phyloP scores from a whole-genome alignment of 2,797 vertebrate species.

The Momotus momota region DNA sequence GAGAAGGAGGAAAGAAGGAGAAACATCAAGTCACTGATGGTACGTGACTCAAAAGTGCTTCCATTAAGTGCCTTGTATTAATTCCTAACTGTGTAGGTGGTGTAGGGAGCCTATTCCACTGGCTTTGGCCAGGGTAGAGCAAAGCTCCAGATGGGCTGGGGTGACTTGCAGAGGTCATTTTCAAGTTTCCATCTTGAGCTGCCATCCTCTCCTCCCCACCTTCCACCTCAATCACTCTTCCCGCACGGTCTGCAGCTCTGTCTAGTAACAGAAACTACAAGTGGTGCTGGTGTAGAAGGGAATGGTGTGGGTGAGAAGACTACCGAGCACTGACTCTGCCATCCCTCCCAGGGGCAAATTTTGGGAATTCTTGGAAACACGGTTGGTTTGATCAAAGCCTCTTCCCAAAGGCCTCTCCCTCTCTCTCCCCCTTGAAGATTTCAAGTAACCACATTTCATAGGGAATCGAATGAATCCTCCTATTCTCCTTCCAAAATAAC shows the following conservation, averaged over 20 bases:
- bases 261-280: no score
- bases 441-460: background rate
- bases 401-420: background rate
- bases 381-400: background rate
- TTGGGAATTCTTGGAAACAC: background rate
- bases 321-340: fast-evolving
- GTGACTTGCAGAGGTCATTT: background rate
- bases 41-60: background rate
- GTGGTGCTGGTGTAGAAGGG: fast-evolving
- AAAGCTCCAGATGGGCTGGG: background rate
- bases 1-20: background rate
- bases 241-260: background rate
- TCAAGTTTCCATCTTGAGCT: background rate
- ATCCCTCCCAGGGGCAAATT: fast-evolving
- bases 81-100: background rate
- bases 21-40: background rate
- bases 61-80: background rate
- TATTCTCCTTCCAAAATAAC: background rate
- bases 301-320: background rate
- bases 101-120: background rate
- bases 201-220: background rate
- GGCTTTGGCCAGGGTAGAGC: background rate
- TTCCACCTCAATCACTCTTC: fast-evolving
- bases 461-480: background rate
- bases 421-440: background rate